A percentile compares a stretch with the other conserved stretches of the same genome.
Conservation (phyloP, 2,888 invertebrate genomes). For the Adineta ricciae region DNA sequence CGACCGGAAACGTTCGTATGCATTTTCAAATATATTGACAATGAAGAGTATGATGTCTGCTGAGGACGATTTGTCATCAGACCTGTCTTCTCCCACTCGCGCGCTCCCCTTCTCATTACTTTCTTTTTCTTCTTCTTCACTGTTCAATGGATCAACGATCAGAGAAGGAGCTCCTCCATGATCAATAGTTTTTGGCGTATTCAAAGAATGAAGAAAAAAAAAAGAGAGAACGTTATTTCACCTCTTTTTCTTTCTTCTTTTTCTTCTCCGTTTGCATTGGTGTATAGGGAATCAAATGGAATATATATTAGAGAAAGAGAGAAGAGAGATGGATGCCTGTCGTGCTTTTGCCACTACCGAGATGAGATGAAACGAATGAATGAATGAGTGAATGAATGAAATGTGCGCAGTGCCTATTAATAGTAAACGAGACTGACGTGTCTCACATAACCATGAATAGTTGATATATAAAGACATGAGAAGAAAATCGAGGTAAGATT, state of each 20-base stretch:
- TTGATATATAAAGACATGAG: conserved; percentile 4
- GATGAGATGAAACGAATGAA: conserved; percentile 11
- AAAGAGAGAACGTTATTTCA: background rate
- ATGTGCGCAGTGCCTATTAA: conserved; percentile 7
- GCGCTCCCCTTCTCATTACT: too few species aligned
- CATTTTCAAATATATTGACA: background rate
- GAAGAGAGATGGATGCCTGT: background rate
- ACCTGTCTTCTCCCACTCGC: background rate
- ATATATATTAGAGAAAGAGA: background rate
- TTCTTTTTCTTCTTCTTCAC: background rate
- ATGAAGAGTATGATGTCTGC: too few species aligned
- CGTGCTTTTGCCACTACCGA: background rate
- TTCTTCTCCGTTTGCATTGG: background rate
- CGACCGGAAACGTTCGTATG: background rate
- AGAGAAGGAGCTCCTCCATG: background rate
- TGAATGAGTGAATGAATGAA: background rate
- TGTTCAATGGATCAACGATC: background rate
- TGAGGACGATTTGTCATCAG: background rate
- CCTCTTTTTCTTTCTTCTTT: background rate
- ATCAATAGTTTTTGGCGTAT: conserved; percentile 8
- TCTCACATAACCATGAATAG: conserved; percentile 12
- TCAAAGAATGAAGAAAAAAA: background rate
- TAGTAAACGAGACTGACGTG: conserved; percentile 9
- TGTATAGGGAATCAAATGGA: background rate
- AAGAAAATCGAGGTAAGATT: background rate